A percentile compares a stretch with the other conserved stretches of the same genome.
These are phyloP conservation scores for Antheraea mylitta DNA, from an alignment of 1,140 invertebrate species.

Conservation along the genomic window DNA sequence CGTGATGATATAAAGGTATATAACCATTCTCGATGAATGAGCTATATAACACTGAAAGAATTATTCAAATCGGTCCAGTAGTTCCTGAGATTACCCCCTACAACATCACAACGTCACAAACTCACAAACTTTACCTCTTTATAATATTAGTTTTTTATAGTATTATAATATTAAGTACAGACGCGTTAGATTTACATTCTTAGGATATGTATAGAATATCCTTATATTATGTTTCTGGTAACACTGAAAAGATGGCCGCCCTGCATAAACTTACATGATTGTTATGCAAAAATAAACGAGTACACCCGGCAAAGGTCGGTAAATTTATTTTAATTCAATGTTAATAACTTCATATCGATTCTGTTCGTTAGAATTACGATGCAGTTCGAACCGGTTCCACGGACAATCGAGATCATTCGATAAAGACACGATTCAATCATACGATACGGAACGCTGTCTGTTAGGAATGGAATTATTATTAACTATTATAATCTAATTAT, in stretches of 20 bases:
- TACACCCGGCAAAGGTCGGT: constrained; percentile 12
- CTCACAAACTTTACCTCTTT: too few relatives aligned
- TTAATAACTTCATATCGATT: constrained; percentile 47
- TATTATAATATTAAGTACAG: too few relatives aligned
- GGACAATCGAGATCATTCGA: constrained; percentile 7
- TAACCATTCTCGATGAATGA: too few relatives aligned
- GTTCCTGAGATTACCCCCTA: too few relatives aligned
- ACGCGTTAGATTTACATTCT: too few relatives aligned
- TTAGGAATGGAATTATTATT: not conserved
- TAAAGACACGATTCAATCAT: constrained; percentile 4
- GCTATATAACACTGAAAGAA: too few relatives aligned
- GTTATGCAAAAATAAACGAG: constrained; percentile 52
- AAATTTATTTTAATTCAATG: constrained; percentile 37
- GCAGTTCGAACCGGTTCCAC: not conserved
- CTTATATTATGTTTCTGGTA: not conserved
- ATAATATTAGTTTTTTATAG: too few relatives aligned
- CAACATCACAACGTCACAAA: too few relatives aligned
- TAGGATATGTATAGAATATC: too few relatives aligned
- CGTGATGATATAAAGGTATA: too few relatives aligned
- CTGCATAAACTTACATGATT: constrained; percentile 33
- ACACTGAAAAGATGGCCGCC: not conserved
- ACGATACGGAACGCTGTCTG: constrained; percentile 4
- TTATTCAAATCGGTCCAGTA: too few relatives aligned
- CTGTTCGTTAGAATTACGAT: constrained; percentile 8
- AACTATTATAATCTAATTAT: not conserved